phyloP scores from a whole-genome alignment of 2,888 invertebrate species.

The Conus canariensis region DNA sequence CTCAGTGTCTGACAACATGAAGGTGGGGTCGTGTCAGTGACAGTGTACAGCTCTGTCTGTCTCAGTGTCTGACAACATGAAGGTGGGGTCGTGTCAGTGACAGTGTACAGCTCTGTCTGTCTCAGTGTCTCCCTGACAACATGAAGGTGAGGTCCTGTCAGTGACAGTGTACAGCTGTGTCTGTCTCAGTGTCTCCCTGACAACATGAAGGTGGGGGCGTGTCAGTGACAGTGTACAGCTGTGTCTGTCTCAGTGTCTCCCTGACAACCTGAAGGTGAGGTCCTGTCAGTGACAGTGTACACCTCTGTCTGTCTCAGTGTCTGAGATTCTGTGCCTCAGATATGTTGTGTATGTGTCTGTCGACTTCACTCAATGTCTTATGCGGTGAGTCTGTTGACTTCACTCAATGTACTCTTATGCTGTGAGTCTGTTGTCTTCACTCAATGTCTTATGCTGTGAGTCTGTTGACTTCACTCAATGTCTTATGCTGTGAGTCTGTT shows the following conservation, averaged over 20 bases:
- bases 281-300: too few species aligned
- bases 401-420: neutral
- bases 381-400: neutral
- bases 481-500: too few species aligned
- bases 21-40: too few species aligned
- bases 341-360: neutral
- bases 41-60: neutral
- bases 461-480: too few species aligned
- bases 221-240: too few species aligned
- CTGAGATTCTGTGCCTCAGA: neutral
- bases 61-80: constrained; percentile 90
- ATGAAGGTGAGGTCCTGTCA: too few species aligned
- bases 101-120: too few species aligned
- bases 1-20: too few species aligned
- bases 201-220: constrained; percentile 88
- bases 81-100: constrained; percentile 69
- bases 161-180: neutral
- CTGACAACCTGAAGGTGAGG: neutral
- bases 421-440: neutral
- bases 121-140: neutral
- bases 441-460: neutral
- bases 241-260: neutral
- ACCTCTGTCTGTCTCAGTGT: neutral
- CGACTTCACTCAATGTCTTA: neutral
- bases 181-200: constrained; percentile 85